A percentile compares a stretch with the other conserved stretches of the same genome.
Evolutionary conservation across 2,797 vertebrate species (phyloP).

Genomic region (Pangasius larnaudii): DNA sequence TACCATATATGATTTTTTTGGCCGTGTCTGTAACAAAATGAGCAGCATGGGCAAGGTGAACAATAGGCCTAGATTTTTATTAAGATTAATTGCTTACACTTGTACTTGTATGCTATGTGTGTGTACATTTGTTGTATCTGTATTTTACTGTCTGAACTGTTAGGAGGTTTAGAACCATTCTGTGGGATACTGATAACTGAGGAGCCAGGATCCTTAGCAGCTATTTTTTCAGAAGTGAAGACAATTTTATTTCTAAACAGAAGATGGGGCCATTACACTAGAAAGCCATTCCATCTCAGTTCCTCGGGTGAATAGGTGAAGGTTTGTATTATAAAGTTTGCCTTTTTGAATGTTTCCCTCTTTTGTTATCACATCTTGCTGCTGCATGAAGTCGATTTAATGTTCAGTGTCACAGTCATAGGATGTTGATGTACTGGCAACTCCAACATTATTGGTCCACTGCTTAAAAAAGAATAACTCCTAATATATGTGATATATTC

Average conservation of each 20-base stretch:
- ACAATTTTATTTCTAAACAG: conserved; percentile 46
- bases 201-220: not conserved
- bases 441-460: not conserved
- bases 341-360: not conserved
- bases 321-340: not conserved
- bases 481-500: not conserved
- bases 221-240: not conserved
- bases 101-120: not conserved
- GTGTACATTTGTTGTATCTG: not conserved
- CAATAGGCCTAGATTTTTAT: not conserved
- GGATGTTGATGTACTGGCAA: not conserved
- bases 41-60: not conserved
- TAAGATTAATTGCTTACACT: not conserved
- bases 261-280: conserved; percentile 62
- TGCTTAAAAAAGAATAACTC: not conserved
- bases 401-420: not conserved
- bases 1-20: not conserved
- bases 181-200: not conserved
- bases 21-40: not conserved
- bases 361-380: not conserved
- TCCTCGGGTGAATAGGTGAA: not conserved
- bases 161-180: not conserved
- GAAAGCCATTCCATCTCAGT: not conserved
- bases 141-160: not conserved
- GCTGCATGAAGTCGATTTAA: not conserved